phyloP scores from a whole-genome alignment of 2,113 vertebrate genomes.

The Ptyas mucosa region DNA sequence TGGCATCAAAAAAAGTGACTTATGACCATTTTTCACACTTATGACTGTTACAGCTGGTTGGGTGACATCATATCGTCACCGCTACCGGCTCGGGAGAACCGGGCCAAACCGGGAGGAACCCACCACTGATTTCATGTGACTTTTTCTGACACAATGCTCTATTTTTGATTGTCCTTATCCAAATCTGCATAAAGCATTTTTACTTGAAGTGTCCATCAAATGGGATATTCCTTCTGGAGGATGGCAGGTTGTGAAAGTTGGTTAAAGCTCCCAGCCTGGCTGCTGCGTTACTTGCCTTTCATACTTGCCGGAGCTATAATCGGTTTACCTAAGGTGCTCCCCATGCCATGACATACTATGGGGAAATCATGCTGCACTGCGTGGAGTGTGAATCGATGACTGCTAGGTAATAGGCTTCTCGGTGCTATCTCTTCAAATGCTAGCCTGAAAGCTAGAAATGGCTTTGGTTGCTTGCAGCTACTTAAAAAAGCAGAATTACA shows the following conservation, averaged over 20 bases:
- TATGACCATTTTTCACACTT: neutral
- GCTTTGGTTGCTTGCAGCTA: neutral
- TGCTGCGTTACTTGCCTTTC: neutral
- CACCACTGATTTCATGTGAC: neutral
- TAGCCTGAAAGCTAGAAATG: neutral
- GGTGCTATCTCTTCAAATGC: neutral
- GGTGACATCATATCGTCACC: too few relatives aligned
- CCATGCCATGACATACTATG: neutral
- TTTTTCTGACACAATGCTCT: neutral
- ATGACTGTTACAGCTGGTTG: neutral
- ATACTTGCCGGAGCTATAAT: neutral
- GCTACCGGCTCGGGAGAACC: too few relatives aligned
- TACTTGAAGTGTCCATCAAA: neutral
- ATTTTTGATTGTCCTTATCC: neutral
- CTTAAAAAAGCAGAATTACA: constrained; percentile 5
- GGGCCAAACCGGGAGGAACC: too few relatives aligned
- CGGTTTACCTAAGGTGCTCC: neutral
- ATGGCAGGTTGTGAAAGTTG: neutral
- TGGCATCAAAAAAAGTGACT: neutral
- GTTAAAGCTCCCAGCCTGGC: neutral
- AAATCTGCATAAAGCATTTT: neutral
- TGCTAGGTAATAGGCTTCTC: neutral
- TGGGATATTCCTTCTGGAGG: neutral
- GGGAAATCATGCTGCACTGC: neutral
- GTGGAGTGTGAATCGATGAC: neutral